Evolutionary conservation across 2,888 invertebrate species (phyloP).

Genomic region (Dryomyza anilis): DNA sequence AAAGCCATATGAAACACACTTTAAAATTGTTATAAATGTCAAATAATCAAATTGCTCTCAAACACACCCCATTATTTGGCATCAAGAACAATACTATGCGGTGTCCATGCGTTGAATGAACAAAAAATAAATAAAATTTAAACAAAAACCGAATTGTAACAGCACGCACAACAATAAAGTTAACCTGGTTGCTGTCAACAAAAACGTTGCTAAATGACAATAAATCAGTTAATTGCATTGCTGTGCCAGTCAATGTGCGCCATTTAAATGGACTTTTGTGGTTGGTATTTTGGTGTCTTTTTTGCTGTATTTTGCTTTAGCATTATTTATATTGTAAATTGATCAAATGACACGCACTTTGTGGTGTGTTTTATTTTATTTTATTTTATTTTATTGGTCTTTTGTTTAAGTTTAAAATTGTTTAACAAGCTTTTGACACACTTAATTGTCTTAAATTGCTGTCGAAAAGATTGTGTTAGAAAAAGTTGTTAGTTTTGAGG

Average conservation of each 20-base stretch:
- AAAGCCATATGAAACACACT: no score
- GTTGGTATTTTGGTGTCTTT: background rate
- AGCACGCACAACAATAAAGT: background rate
- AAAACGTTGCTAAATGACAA: background rate
- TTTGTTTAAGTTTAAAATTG: constrained; percentile 7
- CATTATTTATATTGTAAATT: no score
- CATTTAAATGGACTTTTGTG: background rate
- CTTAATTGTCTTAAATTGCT: constrained; percentile 19
- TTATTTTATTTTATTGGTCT: background rate
- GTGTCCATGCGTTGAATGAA: no score
- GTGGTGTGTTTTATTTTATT: background rate
- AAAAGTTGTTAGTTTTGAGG: constrained; percentile 1
- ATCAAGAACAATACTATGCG: no score
- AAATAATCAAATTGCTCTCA: no score
- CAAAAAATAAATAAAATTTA: no score
- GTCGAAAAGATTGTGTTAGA: background rate
- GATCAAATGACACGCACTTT: background rate
- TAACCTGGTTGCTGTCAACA: background rate
- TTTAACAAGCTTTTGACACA: constrained; percentile 20
- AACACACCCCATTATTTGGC: no score
- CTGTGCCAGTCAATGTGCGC: background rate
- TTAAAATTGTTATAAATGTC: no score
- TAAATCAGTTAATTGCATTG: constrained; percentile 7
- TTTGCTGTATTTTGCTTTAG: no score
- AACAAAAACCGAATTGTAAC: no score